phyloP scores from a whole-genome alignment of 2,888 invertebrate genomes.

The Drosophila hamatofila region DNA sequence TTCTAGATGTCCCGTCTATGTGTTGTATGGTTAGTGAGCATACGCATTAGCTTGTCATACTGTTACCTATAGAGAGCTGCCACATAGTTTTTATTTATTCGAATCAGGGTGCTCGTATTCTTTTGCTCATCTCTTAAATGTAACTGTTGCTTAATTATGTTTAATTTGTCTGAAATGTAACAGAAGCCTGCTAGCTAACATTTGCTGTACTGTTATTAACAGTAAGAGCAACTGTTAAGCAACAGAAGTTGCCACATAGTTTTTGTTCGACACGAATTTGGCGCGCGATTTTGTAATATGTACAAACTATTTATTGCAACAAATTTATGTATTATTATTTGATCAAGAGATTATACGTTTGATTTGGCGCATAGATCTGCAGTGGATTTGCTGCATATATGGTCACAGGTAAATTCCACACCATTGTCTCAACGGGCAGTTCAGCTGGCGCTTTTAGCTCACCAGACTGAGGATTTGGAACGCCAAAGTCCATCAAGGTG shows the following conservation, averaged over 20 bases:
- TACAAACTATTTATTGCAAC: conserved; percentile 27
- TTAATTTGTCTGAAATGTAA: too few species aligned
- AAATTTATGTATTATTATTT: conserved; percentile 54
- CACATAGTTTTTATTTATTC: background rate
- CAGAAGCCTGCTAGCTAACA: background rate
- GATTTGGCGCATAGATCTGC: conserved; percentile 89
- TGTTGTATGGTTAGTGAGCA: too few species aligned
- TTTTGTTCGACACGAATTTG: background rate
- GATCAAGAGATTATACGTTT: conserved; percentile 76
- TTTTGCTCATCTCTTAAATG: background rate
- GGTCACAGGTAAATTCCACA: conserved; percentile 98
- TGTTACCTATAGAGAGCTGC: background rate
- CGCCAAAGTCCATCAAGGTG: conserved; percentile 87
- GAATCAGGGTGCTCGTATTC: background rate
- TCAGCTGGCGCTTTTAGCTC: conserved; percentile 94
- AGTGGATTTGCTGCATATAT: conserved; percentile 96
- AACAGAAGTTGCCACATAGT: background rate
- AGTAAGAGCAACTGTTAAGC: background rate
- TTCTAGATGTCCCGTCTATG: too few species aligned
- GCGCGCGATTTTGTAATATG: background rate
- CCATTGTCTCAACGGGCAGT: conserved; percentile 98
- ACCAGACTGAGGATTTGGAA: conserved; percentile 82
- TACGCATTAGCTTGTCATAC: background rate
- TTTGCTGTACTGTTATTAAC: background rate
- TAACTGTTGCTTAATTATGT: background rate